These are phyloP conservation scores for Callocephalon fimbriatum DNA, from an alignment of 2,113 vertebrate species.

Conservation along the genomic window DNA sequence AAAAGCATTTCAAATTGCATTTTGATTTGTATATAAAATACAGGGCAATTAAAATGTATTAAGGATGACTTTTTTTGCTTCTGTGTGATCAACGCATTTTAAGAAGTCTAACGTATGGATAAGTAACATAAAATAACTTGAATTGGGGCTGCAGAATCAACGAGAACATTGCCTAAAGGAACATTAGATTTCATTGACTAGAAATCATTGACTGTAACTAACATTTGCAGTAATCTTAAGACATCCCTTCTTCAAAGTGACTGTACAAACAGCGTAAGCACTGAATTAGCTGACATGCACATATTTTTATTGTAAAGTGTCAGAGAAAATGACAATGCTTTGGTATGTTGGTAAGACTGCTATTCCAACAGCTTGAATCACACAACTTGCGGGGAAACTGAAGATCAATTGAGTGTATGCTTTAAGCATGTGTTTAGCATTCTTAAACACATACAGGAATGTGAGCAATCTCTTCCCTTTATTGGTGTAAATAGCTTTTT, in stretches of 20 bases:
- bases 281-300: fast-evolving
- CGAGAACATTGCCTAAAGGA: neutral
- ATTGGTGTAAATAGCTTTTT: neutral
- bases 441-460: neutral
- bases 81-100: neutral
- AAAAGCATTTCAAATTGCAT: neutral
- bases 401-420: neutral
- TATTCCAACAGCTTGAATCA: neutral
- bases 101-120: neutral
- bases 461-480: neutral
- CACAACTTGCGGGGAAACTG: neutral
- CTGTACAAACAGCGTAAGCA: neutral
- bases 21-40: neutral
- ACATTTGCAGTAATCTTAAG: neutral
- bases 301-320: neutral
- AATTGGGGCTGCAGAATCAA: neutral
- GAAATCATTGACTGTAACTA: neutral
- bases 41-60: neutral
- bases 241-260: neutral
- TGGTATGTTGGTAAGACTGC: neutral
- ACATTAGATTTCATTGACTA: neutral
- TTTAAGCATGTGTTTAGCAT: neutral
- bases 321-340: neutral
- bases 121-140: neutral
- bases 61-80: neutral